Percentiles rank a stretch among this genome's conserved stretches.
phyloP scores from a whole-genome alignment of 37 sponge, comb jelly and placozoan species.

The Diacarnus erythraeanus region DNA sequence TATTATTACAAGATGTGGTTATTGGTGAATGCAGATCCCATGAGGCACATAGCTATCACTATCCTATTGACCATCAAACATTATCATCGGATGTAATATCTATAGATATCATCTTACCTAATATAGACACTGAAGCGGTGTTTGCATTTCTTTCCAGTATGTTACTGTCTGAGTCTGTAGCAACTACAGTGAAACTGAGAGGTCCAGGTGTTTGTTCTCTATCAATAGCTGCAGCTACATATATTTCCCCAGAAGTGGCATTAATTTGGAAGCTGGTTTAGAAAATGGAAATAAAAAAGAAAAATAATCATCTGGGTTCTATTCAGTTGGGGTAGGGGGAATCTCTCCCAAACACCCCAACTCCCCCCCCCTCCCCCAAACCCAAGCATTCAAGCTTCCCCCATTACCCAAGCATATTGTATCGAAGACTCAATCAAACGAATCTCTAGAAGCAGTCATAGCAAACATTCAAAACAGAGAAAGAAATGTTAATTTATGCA shows the following conservation, averaged over 20 bases:
- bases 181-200: conserved; percentile 8
- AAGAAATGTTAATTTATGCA: too few relatives aligned
- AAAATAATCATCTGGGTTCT: neutral
- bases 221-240: neutral
- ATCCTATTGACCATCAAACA: too few relatives aligned
- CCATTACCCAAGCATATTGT: too few relatives aligned
- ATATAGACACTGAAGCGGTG: conserved; percentile 13
- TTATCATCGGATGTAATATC: too few relatives aligned
- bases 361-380: too few relatives aligned
- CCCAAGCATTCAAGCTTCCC: too few relatives aligned
- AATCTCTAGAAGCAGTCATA: too few relatives aligned
- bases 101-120: conserved; percentile 15
- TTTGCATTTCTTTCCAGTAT: neutral
- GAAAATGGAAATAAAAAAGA: neutral
- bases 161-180: conserved; percentile 22
- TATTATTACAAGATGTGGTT: neutral
- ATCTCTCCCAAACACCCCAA: too few relatives aligned
- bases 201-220: conserved; percentile 2
- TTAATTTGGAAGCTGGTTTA: conserved; percentile 44
- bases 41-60: too few relatives aligned
- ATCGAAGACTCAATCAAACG: too few relatives aligned
- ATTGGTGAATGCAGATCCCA: neutral
- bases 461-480: too few relatives aligned
- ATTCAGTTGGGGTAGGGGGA: too few relatives aligned
- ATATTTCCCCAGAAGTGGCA: conserved; percentile 14